Evolutionary conservation across 2,888 invertebrate species (phyloP).

Genomic region (Cheilosia soror): DNA sequence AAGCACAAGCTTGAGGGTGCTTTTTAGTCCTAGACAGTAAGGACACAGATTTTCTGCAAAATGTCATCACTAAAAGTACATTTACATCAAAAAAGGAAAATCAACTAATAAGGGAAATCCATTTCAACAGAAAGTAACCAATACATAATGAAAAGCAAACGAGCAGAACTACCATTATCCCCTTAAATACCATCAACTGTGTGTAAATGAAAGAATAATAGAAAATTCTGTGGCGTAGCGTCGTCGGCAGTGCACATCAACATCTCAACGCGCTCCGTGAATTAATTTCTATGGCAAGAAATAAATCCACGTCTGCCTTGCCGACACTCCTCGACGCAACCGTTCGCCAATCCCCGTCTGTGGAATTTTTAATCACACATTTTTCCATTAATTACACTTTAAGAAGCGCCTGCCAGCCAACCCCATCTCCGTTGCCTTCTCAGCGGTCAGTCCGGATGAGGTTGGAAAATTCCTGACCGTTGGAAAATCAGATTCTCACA

Average conservation of each 20-base stretch:
- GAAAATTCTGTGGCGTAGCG: slow-evolving; percentile 44
- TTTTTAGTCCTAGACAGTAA: too few species aligned
- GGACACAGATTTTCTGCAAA: background rate
- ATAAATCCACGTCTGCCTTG: slow-evolving; percentile 57
- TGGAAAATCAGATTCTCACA: slow-evolving; percentile 33
- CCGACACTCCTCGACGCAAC: background rate
- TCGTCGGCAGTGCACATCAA: slow-evolving; percentile 17
- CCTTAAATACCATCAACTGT: slow-evolving; percentile 25
- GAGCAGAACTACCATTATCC: slow-evolving; percentile 22
- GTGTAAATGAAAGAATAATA: slow-evolving; percentile 36
- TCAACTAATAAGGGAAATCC: background rate
- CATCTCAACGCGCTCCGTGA: slow-evolving; percentile 28
- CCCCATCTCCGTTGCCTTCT: slow-evolving; percentile 2
- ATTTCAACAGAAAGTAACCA: background rate
- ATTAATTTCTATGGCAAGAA: slow-evolving; percentile 66
- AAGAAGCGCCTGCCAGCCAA: slow-evolving; percentile 53
- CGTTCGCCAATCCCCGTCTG: slow-evolving; percentile 1
- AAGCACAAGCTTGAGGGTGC: too few species aligned
- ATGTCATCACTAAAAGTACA: background rate
- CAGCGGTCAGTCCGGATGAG: slow-evolving; percentile 16
- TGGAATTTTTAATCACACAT: slow-evolving; percentile 83
- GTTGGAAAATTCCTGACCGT: slow-evolving; percentile 10
- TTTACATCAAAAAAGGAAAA: background rate
- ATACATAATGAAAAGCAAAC: background rate
- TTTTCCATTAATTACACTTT: slow-evolving; percentile 81